A percentile compares a stretch with the other conserved stretches of the same genome.
These are phyloP conservation scores for Amblyjoppa fuscipennis DNA, from an alignment of 2,888 invertebrate genomes.

Conservation along the genomic window DNA sequence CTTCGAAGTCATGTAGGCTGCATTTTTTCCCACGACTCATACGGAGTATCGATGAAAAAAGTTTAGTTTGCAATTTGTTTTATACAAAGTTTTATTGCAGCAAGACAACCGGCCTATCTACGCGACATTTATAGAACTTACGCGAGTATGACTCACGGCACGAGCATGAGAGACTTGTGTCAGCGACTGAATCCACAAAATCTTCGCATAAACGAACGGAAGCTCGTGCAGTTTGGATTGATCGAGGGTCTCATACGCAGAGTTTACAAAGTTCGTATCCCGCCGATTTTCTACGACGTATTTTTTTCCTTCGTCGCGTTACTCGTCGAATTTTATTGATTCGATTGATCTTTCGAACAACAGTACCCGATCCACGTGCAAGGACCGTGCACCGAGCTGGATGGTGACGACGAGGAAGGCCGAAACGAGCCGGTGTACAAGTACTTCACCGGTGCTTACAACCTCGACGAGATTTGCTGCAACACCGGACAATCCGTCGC, in stretches of 20 bases:
- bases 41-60: slow-evolving; percentile 11
- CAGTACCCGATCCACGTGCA: slow-evolving; percentile 83
- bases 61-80: slow-evolving; percentile 5
- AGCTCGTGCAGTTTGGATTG: slow-evolving; percentile 95
- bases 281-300: slow-evolving; percentile 4
- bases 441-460: slow-evolving; percentile 92
- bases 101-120: slow-evolving; percentile 89
- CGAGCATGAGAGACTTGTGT: slow-evolving; percentile 92
- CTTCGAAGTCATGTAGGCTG: slow-evolving; percentile 89
- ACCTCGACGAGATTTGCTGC: slow-evolving; percentile 96
- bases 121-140: slow-evolving; percentile 91
- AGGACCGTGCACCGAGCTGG: slow-evolving; percentile 65
- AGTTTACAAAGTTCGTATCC: slow-evolving; percentile 89
- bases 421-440: slow-evolving; percentile 85
- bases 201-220: slow-evolving; percentile 92
- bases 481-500: slow-evolving; percentile 91
- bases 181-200: slow-evolving; percentile 90
- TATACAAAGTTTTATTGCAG: slow-evolving; percentile 82
- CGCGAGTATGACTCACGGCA: slow-evolving; percentile 91
- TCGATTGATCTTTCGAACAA: slow-evolving; percentile 21
- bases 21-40: slow-evolving; percentile 12
- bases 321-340: not conserved
- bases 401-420: slow-evolving; percentile 75
- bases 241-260: slow-evolving; percentile 93
- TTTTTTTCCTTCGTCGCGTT: slow-evolving; percentile 19